Conservation (phyloP, 2,888 invertebrate genomes). For the Perdita meconis region DNA sequence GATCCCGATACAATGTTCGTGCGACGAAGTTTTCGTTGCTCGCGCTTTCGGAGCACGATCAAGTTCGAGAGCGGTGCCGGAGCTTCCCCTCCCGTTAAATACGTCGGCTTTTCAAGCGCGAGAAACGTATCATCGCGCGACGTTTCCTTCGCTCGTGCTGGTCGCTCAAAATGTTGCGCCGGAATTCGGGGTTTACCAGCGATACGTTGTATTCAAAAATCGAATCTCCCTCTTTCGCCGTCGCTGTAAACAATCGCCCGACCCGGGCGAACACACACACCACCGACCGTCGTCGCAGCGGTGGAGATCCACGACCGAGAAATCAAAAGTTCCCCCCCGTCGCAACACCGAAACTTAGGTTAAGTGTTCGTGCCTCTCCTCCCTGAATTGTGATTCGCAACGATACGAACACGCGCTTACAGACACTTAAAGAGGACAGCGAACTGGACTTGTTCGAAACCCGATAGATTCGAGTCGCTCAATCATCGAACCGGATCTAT, state of each 20-base stretch:
- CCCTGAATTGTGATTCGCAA: neutral
- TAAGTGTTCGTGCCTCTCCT: constrained; percentile 18
- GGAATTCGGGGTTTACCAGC: constrained; percentile 43
- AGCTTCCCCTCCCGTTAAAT: neutral
- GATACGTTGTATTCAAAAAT: constrained; percentile 31
- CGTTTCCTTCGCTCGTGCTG: constrained; percentile 28
- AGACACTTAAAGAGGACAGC: neutral
- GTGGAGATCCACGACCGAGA: neutral
- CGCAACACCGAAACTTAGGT: constrained; percentile 26
- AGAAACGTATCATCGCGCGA: constrained; percentile 2
- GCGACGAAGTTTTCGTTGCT: constrained; percentile 34
- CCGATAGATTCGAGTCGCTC: neutral
- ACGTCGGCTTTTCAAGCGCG: constrained; percentile 1
- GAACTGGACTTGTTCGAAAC: neutral
- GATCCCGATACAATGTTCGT: constrained; percentile 45
- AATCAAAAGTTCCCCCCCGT: constrained; percentile 1
- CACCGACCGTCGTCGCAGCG: neutral
- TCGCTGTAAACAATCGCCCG: constrained; percentile 44
- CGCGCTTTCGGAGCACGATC: neutral
- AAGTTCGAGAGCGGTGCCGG: neutral
- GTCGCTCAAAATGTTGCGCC: constrained; percentile 49
- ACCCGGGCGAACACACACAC: neutral
- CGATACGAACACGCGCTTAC: neutral
- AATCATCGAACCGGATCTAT: constrained; percentile 20
- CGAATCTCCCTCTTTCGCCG: constrained; percentile 44